Conservation (phyloP, 2,113 vertebrate species). For the Corynorhinus townsendii region DNA sequence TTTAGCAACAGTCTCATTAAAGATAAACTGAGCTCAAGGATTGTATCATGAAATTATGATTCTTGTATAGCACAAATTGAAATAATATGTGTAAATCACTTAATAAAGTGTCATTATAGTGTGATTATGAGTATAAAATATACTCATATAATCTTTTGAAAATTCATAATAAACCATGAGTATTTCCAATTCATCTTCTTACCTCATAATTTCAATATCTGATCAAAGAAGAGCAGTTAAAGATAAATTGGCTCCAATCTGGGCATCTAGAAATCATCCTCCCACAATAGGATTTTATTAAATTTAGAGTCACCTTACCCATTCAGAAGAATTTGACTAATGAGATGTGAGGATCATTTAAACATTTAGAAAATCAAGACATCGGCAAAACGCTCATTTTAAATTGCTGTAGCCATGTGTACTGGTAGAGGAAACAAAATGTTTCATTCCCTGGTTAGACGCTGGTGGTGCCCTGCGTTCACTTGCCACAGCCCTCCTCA, state of each 20-base stretch:
- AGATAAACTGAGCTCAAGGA: not conserved
- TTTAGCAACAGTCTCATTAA: slow-evolving; percentile 8
- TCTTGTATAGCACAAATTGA: not conserved
- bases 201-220: not conserved
- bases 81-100: not conserved
- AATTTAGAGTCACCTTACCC: not conserved
- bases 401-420: not conserved
- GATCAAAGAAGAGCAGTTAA: not conserved
- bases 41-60: not conserved
- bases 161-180: not conserved
- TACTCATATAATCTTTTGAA: not conserved
- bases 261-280: not conserved
- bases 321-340: not conserved
- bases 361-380: not conserved
- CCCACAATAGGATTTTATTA: not conserved
- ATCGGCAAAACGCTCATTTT: not conserved
- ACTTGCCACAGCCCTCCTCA: not conserved
- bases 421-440: not conserved
- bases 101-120: not conserved
- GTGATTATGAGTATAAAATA: not conserved
- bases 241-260: not conserved
- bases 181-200: not conserved
- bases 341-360: not conserved
- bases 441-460: not conserved
- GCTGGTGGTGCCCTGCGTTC: rapidly evolving